Evolutionary conservation across 2,888 invertebrate genomes (phyloP), one percentile per base, ranked within the genome.

Genomic region (Leistus spinibarbis): DNA sequence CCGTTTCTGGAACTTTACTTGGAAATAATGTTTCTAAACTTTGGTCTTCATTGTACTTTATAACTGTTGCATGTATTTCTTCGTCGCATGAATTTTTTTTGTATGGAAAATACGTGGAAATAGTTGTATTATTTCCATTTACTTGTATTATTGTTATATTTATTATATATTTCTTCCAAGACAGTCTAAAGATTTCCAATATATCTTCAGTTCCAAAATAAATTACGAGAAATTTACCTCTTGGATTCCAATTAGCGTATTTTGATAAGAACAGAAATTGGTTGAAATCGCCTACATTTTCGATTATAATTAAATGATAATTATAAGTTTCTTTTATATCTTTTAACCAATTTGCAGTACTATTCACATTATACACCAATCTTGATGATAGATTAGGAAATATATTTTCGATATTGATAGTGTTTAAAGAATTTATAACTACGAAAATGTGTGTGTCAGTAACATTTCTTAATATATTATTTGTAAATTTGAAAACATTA

Each of bases 151-250:
- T 4, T 9, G 20, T 23, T 1, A 63, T 63, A 22, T 63, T 20
- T 63, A 63, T 63, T 22, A 63, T 63, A 63, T 63, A 63, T 63
- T 22, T 63, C 20, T 63, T 63, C 63, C 23, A 63, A 20, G 63
- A 63, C 9, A 63, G 2, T 22, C 1, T 23, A 20, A 63, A 63
- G 19, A 63, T 63, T 13, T 23, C 9, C 9, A 9, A 5, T 4
- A 63, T 63, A 16, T 63, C 22, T 63, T 63, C 23, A n/a, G 9
- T 63, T 63, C 63, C 63, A 13, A 22, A 22, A 63, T 63, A 22
- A 7, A 63, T n/a, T n/a, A 63, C 20, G 9, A 63, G 7, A 20
- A 22, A 63, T 63, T 17, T 63, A 7, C 19, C 20, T 63, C 63
- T 19, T 19, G 63, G 22, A 23, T 63, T 63, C 63, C 63, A 63